phyloP scores from a whole-genome alignment of 2,113 vertebrate species.

The Phaethon lepturus region DNA sequence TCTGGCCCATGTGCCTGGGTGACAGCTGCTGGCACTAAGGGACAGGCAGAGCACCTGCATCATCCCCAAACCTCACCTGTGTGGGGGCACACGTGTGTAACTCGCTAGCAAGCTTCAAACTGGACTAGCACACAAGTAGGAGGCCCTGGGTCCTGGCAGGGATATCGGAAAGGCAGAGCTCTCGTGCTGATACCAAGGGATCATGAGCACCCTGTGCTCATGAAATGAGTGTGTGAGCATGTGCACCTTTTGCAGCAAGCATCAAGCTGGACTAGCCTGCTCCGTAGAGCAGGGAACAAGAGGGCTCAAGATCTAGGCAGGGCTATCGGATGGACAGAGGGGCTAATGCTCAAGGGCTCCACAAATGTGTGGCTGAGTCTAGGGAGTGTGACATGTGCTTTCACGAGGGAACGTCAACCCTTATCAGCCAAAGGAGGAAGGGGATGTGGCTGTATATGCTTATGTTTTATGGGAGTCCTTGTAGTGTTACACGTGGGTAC shows the following conservation, averaged over 20 bases:
- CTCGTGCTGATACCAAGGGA: not conserved
- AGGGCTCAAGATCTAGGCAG: not conserved
- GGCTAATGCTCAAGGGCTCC: not conserved
- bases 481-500: not conserved
- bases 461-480: not conserved
- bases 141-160: not conserved
- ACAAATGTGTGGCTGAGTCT: fast-evolving
- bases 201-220: fast-evolving
- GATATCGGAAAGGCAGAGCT: not conserved
- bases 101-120: not conserved
- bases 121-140: not conserved
- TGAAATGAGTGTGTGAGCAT: fast-evolving
- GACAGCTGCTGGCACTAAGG: not conserved
- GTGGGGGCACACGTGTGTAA: fast-evolving
- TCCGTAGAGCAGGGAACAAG: too few relatives aligned
- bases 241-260: not conserved
- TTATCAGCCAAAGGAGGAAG: not conserved
- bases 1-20: not conserved
- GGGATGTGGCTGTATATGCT: too few relatives aligned
- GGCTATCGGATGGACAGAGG: not conserved
- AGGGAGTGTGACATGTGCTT: not conserved
- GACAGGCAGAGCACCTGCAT: not conserved
- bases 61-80: fast-evolving
- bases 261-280: not conserved
- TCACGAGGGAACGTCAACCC: not conserved